Evolutionary conservation across 2,888 invertebrate species (phyloP), one percentile per base, ranked within the genome.

Genomic region (Pyralis farinalis): DNA sequence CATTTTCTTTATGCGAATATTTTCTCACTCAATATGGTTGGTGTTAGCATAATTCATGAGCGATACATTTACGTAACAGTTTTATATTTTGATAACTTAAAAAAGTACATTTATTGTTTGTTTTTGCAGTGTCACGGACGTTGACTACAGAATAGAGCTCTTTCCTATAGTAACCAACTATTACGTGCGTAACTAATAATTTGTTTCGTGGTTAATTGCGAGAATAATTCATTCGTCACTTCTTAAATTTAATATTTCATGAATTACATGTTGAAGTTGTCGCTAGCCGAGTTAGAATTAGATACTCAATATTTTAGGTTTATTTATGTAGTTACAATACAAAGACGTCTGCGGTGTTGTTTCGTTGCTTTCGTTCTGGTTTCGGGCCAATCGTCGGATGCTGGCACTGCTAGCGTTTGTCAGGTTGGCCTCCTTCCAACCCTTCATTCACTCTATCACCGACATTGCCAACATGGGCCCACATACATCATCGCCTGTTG

Each of bases 331-430:
- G n/a, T n/a, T n/a, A n/a, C n/a, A n/a, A 27, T 8, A 28, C 16
- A 27, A 20, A 33, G 12, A 32, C 40, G 35, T 55, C 44, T 42
- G 46, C 49, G 51, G 47, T 67, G 65, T 59, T 69, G 70, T 73
- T 70, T 69, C 67, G 68, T 69, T 71, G 69, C 59, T 64, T 69
- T 55, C 63, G 53, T 71, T 74, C 65, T 71, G 70, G 62, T 74
- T 58, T 45, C 46, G 48, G 55, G 78, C 77, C 74, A 80, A 81
- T 63, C 66, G 60, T 54, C 56, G 56, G 52, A 58, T 55, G 61
- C 53, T 50, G n/a, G 52, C 49, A 53, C 44, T 46, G 46, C 46
- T 55, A 61, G 61, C 58, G 59, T 53, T 46, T 28, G 42, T 32
- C 35, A 42, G 46, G 35, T 55, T 65, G 68, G 67, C 60, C 55